phyloP scores from a whole-genome alignment of 23 tunicate species.

The Oikopleura dioica region DNA sequence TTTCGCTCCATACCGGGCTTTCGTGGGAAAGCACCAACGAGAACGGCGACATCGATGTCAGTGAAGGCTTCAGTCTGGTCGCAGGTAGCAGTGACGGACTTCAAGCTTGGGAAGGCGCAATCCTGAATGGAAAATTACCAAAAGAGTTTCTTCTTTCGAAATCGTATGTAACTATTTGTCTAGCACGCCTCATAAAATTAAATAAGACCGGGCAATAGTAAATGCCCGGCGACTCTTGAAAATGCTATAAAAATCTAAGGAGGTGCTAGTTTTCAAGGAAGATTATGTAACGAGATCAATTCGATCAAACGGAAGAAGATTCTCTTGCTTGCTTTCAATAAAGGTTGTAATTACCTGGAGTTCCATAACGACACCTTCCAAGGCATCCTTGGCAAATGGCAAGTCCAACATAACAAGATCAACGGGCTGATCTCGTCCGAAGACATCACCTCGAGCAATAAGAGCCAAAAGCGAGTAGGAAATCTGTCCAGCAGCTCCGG shows the following conservation, averaged over 20 bases:
- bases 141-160: too few species aligned
- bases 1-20: constrained; percentile 88
- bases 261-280: too few species aligned
- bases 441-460: constrained; percentile 90
- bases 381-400: constrained; percentile 28
- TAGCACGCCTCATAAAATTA: too few species aligned
- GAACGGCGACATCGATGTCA: constrained; percentile 62
- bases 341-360: too few species aligned
- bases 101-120: constrained; percentile 72
- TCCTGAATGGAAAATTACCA: too few species aligned
- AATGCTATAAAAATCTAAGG: too few species aligned
- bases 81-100: constrained; percentile 37
- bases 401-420: constrained; percentile 53
- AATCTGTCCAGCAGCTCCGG: constrained; percentile 98
- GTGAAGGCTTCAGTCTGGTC: constrained; percentile 51
- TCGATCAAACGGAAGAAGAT: too few species aligned
- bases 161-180: too few species aligned
- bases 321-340: too few species aligned
- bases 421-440: constrained; percentile 47
- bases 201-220: too few species aligned
- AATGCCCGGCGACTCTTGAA: too few species aligned
- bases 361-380: constrained; percentile 70
- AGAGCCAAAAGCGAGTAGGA: constrained; percentile 61
- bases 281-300: too few species aligned
- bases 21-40: constrained; percentile 95